Evolutionary conservation across 2,113 vertebrate species (phyloP), one percentile per base, ranked within the genome.

Genomic region (Camarhynchus parvulus): DNA sequence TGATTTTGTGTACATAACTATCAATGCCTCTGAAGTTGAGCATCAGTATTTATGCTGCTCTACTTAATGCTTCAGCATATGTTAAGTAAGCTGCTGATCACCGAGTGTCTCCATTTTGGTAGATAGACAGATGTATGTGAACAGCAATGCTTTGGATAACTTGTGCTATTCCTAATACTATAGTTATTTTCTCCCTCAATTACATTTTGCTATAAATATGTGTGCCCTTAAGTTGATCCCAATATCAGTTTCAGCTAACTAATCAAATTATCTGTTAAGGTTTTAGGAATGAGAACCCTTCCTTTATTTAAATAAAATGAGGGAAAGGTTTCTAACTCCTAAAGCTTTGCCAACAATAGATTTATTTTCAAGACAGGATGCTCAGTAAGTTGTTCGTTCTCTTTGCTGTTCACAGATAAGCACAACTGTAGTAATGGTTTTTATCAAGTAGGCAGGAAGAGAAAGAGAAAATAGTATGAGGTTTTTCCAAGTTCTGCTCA

Each of bases 131-230:
- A 94, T 80, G 87, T 81, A 87, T 14, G 73, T 9, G 93, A 94
- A 92, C 63, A 94, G 87, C 81, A 78, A 64, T 92, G 74, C 94
- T 96, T 55, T 76, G 90, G 85, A 85, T 91, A 86, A 90, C 87
- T 97, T 78, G 64, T 41, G 66, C 86, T 96, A 96, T 94, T 96
- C 92, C 85, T 97, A 92, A 96, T 89, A 94, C 93, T 96, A 70
- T 64, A 92, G 95, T 92, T 97, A 96, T 90, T 97, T 96, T 97
- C 91, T 95, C 53, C 87, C 87, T 69, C 95, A 96, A 94, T 97
- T 97, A 97, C 89, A 96, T 95, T 97, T 96, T 91, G 94, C 93
- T 96, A 95, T 92, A 97, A 97, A 96, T 97, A 97, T 49, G 75
- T 66, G 90, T 95, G 96, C 89, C 97, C 96, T 97, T 97, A 97